Evolutionary conservation across 1,140 invertebrate species (phyloP).

Genomic region (Antheraea mylitta): DNA sequence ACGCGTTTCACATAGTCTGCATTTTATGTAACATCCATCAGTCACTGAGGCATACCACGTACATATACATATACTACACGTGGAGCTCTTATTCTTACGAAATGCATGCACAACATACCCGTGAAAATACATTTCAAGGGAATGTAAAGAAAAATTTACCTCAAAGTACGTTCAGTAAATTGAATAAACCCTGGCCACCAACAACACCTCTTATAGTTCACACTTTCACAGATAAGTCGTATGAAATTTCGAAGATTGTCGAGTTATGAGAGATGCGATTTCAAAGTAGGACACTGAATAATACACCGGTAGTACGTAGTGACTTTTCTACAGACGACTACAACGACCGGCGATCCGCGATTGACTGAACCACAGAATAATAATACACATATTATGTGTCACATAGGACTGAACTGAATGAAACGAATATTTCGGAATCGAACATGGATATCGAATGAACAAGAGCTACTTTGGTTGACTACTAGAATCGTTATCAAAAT

Average conservation of each 20-base stretch:
- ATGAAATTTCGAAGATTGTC: constrained; percentile 33
- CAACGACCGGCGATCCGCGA: constrained; percentile 55
- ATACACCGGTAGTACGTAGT: constrained; percentile 56
- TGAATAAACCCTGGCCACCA: constrained; percentile 43
- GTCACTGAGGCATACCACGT: constrained; percentile 30
- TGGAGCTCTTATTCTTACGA: constrained; percentile 28
- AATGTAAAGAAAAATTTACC: constrained; percentile 50
- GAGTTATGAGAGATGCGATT: constrained; percentile 26
- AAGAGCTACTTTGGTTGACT: no score
- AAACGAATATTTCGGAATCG: no score
- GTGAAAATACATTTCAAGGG: constrained; percentile 35
- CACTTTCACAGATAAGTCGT: constrained; percentile 55
- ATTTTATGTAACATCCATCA: background rate
- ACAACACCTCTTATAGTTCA: constrained; percentile 40
- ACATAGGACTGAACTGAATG: no score
- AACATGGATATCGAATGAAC: no score
- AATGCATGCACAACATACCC: constrained; percentile 22
- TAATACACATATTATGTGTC: no score
- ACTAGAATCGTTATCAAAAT: no score
- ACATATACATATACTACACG: constrained; percentile 36
- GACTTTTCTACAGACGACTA: constrained; percentile 64
- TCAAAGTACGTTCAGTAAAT: constrained; percentile 53
- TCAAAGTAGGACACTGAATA: constrained; percentile 48
- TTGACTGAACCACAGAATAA: constrained; percentile 35
- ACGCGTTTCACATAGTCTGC: background rate